Evolutionary conservation across 2,113 vertebrate species (phyloP), one percentile per base, ranked within the genome.

Genomic region (Rhea pennata): DNA sequence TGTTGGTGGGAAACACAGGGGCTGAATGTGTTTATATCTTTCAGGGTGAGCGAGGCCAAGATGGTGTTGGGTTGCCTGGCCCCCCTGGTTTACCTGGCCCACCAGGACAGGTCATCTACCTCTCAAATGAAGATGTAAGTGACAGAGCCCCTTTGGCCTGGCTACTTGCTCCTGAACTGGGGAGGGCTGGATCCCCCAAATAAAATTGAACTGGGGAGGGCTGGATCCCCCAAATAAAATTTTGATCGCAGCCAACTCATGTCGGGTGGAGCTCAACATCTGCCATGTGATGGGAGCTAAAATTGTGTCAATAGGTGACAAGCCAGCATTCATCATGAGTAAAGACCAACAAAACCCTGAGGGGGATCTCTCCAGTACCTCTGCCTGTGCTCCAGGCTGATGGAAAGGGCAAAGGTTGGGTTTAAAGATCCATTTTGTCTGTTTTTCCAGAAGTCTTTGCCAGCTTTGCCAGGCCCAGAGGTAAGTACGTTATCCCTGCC

Each of bases 31-130:
- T 56, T 84, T 36, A 84, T 96, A 87, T 94, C 61, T 98, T 98
- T 56, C 92, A 99, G 99, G 99, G 99, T 5, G 98, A 99, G 31
- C 44, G 97, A 64, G 99, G 99, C 59, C 98, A 96, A 94, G 98
- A 99, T 15, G 99, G 99, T 27, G 95, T 96, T 5, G 99, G 99
- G 31, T 87, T 98, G 17, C 98, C 98, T 0, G 99, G 99, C 9
- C 98, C 97, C 20, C 99, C 99, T 0, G 99, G 99, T 0, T 99
- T 98, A 10, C 99, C 99, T 0, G 99, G 99, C 33, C 98, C 98
- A 11, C 99, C 99, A 0, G 99, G 99, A 42, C 98, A 98, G 76
- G 95, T 99, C 5, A 53, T 98, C 87, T 92, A 98, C 85, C 42
- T 97, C 22, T 94, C 98, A 0, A 75, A 94, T 2, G 93, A 97